Base-by-base conservation (phyloP, 2,797 vertebrate species). In the Trematomus bernacchii region DNA sequence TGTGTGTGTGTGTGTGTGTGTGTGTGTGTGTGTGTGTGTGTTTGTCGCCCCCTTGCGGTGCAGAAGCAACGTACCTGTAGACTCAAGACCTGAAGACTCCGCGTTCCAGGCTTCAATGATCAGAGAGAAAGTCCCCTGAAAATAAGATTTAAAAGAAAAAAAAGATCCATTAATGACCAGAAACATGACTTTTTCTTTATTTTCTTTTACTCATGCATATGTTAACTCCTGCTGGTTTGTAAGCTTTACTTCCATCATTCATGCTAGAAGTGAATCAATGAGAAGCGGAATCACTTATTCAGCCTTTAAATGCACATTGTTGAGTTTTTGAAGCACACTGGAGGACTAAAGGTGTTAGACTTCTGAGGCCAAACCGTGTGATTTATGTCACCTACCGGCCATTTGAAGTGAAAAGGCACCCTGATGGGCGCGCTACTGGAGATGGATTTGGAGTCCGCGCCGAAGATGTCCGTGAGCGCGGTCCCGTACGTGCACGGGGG, bases 21-120 rank as follows among this genome's bases (percentile, higher is more conserved):
- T 30, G 30, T 30, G 33, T 33, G 33, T 33, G 33, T 2, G 33
- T 9, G 8, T 37, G 33, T 37, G 33, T 37, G 33, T 37, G 33
- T 37, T 0, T 37, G 33, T 37, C 33, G 33, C 47, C 21, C 14
- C 21, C 60, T 27, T 16, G 43, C 16, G 15, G 60, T 30, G 60
- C 27, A 13, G 21, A 15, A 12, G 42, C 43, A 42, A 12, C 13
- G 47, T 92, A 98, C 97, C 96, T 94, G 94, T 94, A 13, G 93
- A 93, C 37, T 85, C 92, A 0, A 92, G 90, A 1, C 93, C 92
- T 0, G 90, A 82, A 4, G 95, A 89, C 16, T 95, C 94, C 0
- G 95, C 88, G 64, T 91, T 94, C 97, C 96, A 97, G 18, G 95
- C 95, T 70, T 98, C 97, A 0, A 97, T 91, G 59, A 97, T 96